Base-by-base conservation (phyloP, 1,140 invertebrate species). In the Aphaenogaster ashmeadi region DNA sequence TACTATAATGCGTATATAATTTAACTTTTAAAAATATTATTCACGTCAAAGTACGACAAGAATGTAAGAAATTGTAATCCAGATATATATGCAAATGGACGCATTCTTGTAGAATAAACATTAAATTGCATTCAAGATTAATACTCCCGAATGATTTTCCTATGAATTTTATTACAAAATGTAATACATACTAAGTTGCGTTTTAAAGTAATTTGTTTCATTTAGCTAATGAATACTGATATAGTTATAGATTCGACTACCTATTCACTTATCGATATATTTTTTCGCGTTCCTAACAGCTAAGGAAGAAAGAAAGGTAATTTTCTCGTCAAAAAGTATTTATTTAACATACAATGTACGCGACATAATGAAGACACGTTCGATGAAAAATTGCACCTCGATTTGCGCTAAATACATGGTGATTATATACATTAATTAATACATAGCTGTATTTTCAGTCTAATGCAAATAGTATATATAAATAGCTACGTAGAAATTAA, bases 51-150 rank as follows among this genome's bases (percentile, higher is more conserved):
- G 41, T 83, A 8, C 8, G n/a, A 74, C 33, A 62, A 84, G 80
- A 83, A 72, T 83, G 54, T 60, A 74, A 54, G 5, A 74, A 84
- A 74, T 38, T 83, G 52, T 84, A 84, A 50, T 50, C 41, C 41
- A 62, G n/a, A 21, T 21, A 27, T 21, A 41, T 75, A 83, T 54
- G 21, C 0, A 36, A 75, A 11, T 21, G 41, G 13, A 38, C 13
- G 9, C 41, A 50, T 60, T 84, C 80, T 36, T 62, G 71, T 38
- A 6, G 8, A 84, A 75, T 58, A 47, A 84, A 36, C 7, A 60
- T 84, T 50, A 47, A 44, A 47, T 64, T 27, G 44, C 18, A 36
- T 72, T 41, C 6, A 47, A 11, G 33, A 75, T 21, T 38, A 18
- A 58, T 38, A 1, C 5, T 47, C 2, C 60, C 1, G 6, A 58